These are phyloP conservation scores for Aculops lycopersici DNA, from an alignment of 1,140 invertebrate species.

Conservation along the genomic window DNA sequence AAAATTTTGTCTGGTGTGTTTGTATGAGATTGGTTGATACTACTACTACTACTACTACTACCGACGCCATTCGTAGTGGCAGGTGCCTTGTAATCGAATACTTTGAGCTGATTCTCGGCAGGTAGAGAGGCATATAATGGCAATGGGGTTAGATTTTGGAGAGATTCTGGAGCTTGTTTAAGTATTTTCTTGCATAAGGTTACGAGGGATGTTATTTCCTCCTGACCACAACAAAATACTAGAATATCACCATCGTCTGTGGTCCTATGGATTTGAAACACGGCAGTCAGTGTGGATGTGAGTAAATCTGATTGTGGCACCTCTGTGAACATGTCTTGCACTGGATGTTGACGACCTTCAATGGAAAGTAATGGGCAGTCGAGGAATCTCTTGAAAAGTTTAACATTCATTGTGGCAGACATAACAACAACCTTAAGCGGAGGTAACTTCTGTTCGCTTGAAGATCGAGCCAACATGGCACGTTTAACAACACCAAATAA, in stretches of 20 bases:
- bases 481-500: slow-evolving; percentile 47
- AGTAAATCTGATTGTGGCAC: slow-evolving; percentile 43
- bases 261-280: slow-evolving; percentile 62
- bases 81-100: slow-evolving; percentile 22
- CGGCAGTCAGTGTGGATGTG: slow-evolving; percentile 33
- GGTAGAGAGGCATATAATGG: slow-evolving; percentile 51
- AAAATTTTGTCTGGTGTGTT: neutral
- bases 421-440: slow-evolving; percentile 32
- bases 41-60: no score
- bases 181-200: slow-evolving; percentile 32
- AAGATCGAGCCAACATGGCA: no score
- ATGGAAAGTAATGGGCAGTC: slow-evolving; percentile 51
- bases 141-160: slow-evolving; percentile 22
- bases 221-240: slow-evolving; percentile 90
- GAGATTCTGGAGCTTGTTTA: slow-evolving; percentile 11
- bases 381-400: slow-evolving; percentile 68
- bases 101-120: slow-evolving; percentile 36
- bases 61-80: slow-evolving; percentile 2
- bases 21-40: no score
- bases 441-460: slow-evolving; percentile 30
- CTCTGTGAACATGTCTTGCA: slow-evolving; percentile 19
- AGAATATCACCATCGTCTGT: slow-evolving; percentile 59
- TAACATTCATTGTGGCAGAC: slow-evolving; percentile 81
- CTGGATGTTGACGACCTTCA: slow-evolving; percentile 51
- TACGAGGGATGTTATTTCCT: slow-evolving; percentile 73